Percentiles rank a stretch among this genome's conserved stretches.
phyloP scores from a whole-genome alignment of 1,140 invertebrate genomes.

The Macrobrachium nipponense region DNA sequence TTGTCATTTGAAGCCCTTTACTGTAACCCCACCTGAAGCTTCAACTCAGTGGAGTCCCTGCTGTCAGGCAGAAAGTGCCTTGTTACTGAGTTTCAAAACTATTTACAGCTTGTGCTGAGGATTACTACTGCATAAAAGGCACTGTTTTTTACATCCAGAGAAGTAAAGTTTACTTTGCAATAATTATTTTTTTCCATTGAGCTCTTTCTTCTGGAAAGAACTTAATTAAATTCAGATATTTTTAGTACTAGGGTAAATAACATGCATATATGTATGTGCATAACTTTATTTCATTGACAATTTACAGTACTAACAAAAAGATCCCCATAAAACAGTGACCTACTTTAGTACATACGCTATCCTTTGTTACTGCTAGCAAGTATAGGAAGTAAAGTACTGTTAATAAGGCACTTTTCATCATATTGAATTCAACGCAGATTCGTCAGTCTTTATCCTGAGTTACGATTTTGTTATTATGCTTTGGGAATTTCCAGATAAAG shows the following conservation, averaged over 20 bases:
- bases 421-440: background rate
- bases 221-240: too few species aligned
- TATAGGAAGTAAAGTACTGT: constrained; percentile 28
- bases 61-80: too few species aligned
- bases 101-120: too few species aligned
- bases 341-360: constrained; percentile 21
- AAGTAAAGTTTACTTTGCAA: too few species aligned
- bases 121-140: too few species aligned
- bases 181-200: too few species aligned
- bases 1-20: too few species aligned
- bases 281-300: constrained; percentile 19
- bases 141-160: too few species aligned
- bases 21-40: too few species aligned
- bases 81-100: too few species aligned
- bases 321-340: constrained; percentile 19
- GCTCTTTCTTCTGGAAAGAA: too few species aligned
- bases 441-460: background rate
- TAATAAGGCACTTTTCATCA: constrained; percentile 27
- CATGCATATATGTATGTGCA: background rate
- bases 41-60: too few species aligned
- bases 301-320: constrained; percentile 35
- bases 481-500: background rate
- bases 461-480: constrained; percentile 12
- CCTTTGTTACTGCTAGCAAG: constrained; percentile 7
- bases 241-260: background rate